Conservation (phyloP, 2,888 invertebrate species). For the Pasiphila rectangulata region DNA sequence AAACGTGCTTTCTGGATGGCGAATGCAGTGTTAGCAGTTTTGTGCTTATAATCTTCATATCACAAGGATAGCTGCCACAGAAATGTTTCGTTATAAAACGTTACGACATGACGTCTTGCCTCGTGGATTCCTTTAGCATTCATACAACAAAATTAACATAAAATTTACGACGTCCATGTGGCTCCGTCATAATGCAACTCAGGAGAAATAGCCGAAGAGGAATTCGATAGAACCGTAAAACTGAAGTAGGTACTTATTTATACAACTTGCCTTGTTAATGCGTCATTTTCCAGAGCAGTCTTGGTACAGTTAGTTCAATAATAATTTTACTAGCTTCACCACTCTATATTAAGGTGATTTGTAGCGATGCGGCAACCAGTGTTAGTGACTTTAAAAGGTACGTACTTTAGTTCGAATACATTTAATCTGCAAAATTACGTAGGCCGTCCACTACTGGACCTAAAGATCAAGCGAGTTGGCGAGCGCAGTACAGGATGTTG, state of each 20-base stretch:
- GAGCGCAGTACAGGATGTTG: neutral
- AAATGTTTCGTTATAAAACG: conserved; percentile 25
- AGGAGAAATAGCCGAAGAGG: conserved; percentile 19
- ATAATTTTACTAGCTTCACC: too few species aligned
- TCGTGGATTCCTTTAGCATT: conserved; percentile 24
- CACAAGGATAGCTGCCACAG: conserved; percentile 15
- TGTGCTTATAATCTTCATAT: conserved; percentile 25
- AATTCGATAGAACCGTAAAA: conserved; percentile 19
- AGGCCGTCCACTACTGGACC: too few species aligned
- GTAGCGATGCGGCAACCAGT: too few species aligned
- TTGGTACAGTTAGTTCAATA: neutral
- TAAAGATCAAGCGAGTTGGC: too few species aligned
- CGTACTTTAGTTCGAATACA: too few species aligned
- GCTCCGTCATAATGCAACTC: conserved; percentile 16
- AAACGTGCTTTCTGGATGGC: too few species aligned
- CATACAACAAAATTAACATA: conserved; percentile 29
- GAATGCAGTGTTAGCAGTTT: too few species aligned
- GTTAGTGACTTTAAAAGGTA: too few species aligned
- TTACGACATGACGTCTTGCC: conserved; percentile 26
- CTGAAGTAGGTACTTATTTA: conserved; percentile 1
- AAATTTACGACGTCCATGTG: conserved; percentile 30
- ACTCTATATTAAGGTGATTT: too few species aligned
- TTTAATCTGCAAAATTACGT: too few species aligned
- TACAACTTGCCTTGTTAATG: conserved; percentile 9
- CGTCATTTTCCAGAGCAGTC: neutral